Evolutionary conservation across 2,797 vertebrate species (phyloP), one percentile per base, ranked within the genome.

Genomic region (Rhinella marina): DNA sequence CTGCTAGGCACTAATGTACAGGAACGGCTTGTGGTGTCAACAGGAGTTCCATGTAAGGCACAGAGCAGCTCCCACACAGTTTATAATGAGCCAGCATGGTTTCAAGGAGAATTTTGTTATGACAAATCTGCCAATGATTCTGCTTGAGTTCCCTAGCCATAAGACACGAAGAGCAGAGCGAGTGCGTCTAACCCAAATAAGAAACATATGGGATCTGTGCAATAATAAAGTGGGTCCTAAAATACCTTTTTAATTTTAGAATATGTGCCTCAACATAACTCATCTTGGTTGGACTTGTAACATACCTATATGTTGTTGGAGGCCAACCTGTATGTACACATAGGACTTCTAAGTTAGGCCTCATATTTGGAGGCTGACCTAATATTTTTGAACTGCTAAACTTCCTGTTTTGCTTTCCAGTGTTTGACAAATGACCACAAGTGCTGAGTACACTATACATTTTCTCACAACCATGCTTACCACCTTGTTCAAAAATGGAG

Each of bases 201-300:
- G 93, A 94, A 95, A 94, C 95, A 96, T 95, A 94, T 93, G 94
- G 93, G 61, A 90, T 89, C 92, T 91, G 90, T 61, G 23, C 78
- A 29, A 80, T 80, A 62, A 62, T 77, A 77, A 75, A 75, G 72
- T 81, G 92, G 92, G 92, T 93, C 93, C 93, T 92, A 92, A 92
- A 92, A 85, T 90, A 80, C 92, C 89, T 93, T 91, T 92, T 93
- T 62, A 81, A 81, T 93, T 93, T 91, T 92, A 91, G 93, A 91
- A 62, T 81, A 85, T 89, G 89, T 82, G 91, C 92, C 92, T 93
- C 93, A 92, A 93, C 90, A 93, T 94, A 94, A 93, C 93, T 92
- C 93, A 92, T 93, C 92, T 90, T 91, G 90, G 92, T 89, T 92
- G 89, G 88, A 93, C 87, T 2, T 23, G 23, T 77, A 77, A 52